phyloP scores from a whole-genome alignment of 2,113 vertebrate species.

The Cisticola juncidis region DNA sequence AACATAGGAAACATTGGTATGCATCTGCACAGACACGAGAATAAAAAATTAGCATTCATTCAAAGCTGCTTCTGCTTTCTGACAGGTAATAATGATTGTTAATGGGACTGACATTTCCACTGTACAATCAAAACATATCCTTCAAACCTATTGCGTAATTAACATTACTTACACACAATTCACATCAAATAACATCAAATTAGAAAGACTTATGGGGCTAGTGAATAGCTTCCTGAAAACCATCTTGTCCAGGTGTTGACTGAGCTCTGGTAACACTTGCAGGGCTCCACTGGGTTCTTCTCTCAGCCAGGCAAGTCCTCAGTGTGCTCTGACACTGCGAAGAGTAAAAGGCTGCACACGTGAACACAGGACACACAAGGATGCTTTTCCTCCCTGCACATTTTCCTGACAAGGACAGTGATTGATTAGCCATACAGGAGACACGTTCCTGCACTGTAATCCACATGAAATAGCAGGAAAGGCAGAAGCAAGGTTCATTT shows the following conservation, averaged over 20 bases:
- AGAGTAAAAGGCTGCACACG: background rate
- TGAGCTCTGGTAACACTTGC: background rate
- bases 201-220: conserved; percentile 37
- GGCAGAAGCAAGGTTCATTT: background rate
- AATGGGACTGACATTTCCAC: conserved; percentile 76
- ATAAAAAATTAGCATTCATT: conserved; percentile 56
- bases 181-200: conserved; percentile 55
- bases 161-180: conserved; percentile 62
- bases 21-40: background rate
- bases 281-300: background rate
- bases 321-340: background rate
- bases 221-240: conserved; percentile 1
- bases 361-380: background rate
- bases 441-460: background rate
- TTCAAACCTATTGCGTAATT: conserved; percentile 66
- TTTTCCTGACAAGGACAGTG: background rate
- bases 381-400: background rate
- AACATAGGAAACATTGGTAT: conserved; percentile 4
- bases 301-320: background rate
- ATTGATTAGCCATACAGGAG: background rate
- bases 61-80: conserved; percentile 32
- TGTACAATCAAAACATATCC: conserved; percentile 58
- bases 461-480: background rate
- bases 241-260: background rate
- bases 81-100: conserved; percentile 69